These are phyloP conservation scores for Parasteatoda lunata DNA, from an alignment of 2,888 invertebrate species.

Conservation along the genomic window DNA sequence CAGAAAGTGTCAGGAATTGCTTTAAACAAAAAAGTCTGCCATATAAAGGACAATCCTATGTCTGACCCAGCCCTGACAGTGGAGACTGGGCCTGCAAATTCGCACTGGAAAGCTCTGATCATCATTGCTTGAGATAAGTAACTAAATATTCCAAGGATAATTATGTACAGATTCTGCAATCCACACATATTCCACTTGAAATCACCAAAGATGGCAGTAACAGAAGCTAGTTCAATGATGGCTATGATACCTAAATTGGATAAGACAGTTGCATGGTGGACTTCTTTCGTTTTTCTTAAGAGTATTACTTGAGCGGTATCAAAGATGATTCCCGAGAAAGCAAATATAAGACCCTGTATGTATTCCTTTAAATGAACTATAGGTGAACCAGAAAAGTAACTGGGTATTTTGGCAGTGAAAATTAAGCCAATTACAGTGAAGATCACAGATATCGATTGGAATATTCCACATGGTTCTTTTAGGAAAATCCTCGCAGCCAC, in stretches of 20 bases:
- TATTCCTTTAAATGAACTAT: background rate
- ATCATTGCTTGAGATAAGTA: slow-evolving; percentile 39
- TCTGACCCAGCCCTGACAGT: slow-evolving; percentile 69
- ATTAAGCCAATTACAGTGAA: slow-evolving; percentile 17
- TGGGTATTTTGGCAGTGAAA: slow-evolving; percentile 14
- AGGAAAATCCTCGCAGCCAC: slow-evolving; percentile 80
- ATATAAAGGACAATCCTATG: slow-evolving; percentile 69
- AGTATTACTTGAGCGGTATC: slow-evolving; percentile 31
- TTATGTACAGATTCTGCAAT: background rate
- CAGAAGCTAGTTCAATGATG: slow-evolving; percentile 1
- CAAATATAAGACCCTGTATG: slow-evolving; percentile 78
- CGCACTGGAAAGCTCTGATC: slow-evolving; percentile 61
- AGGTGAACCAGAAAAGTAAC: slow-evolving; percentile 76
- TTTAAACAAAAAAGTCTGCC: slow-evolving; percentile 83
- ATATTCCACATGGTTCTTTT: slow-evolving; percentile 87
- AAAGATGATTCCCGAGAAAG: slow-evolving; percentile 88
- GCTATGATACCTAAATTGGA: slow-evolving; percentile 45
- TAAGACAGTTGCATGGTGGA: slow-evolving; percentile 23
- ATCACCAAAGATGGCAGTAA: slow-evolving; percentile 14
- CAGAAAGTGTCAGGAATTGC: slow-evolving; percentile 89
- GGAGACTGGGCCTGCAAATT: slow-evolving; percentile 68
- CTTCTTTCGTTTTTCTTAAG: slow-evolving; percentile 34
- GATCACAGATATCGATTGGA: slow-evolving; percentile 73
- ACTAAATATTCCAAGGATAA: slow-evolving; percentile 34
- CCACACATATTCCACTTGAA: slow-evolving; percentile 10